phyloP scores from a whole-genome alignment of 2,797 vertebrate genomes.

The Rachycentron canadum region DNA sequence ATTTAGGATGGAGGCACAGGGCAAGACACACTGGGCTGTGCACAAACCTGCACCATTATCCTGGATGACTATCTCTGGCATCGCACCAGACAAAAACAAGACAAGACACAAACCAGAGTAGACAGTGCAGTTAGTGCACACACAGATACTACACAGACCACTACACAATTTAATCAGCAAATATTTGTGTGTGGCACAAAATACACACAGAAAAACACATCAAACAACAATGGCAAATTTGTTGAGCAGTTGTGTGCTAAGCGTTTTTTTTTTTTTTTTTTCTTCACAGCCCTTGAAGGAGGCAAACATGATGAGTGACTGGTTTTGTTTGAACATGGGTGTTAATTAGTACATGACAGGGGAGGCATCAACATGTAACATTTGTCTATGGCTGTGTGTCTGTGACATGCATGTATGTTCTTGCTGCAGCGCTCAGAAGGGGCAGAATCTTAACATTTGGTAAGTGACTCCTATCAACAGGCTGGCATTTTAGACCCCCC shows the following conservation, averaged over 20 bases:
- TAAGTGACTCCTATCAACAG: conserved; percentile 52
- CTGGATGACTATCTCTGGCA: conserved; percentile 83
- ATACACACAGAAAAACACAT: conserved; percentile 52
- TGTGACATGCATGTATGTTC: conserved; percentile 36
- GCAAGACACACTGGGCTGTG: conserved; percentile 66
- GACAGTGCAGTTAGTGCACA: conserved; percentile 77
- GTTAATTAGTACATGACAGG: conserved; percentile 30
- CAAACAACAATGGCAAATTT: conserved; percentile 38
- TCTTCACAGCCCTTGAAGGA: conserved; percentile 36
- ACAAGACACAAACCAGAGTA: conserved; percentile 76
- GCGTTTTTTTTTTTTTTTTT: conserved; percentile 18
- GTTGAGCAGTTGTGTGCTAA: conserved; percentile 47
- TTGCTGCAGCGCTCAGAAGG: conserved; percentile 48
- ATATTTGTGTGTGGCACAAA: conserved; percentile 38
- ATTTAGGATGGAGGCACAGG: conserved; percentile 49
- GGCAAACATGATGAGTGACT: conserved; percentile 37
- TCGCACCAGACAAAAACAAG: conserved; percentile 76
- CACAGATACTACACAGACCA: conserved; percentile 62
- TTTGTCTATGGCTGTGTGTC: conserved; percentile 26
- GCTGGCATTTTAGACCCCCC: conserved; percentile 62
- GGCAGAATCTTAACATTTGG: conserved; percentile 50
- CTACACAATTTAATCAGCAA: conserved; percentile 43
- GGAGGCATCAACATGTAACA: conserved; percentile 7
- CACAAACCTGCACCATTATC: conserved; percentile 89
- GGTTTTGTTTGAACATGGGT: conserved; percentile 22